Evolutionary conservation across 2,113 vertebrate species (phyloP).

Genomic region (Cercopithecus mona): DNA sequence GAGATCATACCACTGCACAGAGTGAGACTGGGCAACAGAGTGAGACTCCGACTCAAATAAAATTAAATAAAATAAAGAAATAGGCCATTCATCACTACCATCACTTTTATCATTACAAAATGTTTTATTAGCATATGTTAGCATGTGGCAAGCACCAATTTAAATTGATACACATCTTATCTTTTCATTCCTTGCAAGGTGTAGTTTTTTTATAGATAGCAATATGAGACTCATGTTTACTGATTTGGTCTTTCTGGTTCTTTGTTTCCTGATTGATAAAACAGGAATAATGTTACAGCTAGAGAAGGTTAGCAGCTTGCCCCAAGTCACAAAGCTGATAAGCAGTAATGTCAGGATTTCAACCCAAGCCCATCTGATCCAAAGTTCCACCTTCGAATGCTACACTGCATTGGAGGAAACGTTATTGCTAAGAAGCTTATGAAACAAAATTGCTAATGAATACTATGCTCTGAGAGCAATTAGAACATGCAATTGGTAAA

Average conservation of each 20-base stretch:
- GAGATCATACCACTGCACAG: too few species aligned
- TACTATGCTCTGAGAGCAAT: background rate
- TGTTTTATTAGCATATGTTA: background rate
- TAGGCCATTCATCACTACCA: background rate
- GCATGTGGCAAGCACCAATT: background rate
- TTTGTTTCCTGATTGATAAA: background rate
- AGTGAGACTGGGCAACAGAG: too few species aligned
- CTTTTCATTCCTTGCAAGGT: background rate
- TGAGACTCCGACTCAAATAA: too few species aligned
- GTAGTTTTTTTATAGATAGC: background rate
- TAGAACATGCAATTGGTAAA: background rate
- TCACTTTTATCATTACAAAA: background rate
- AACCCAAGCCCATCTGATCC: background rate
- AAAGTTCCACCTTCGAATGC: background rate
- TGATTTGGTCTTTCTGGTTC: background rate
- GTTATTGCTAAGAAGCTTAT: background rate
- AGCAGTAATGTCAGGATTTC: background rate
- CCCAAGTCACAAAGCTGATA: background rate
- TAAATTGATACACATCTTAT: accelerated
- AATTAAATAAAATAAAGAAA: background rate
- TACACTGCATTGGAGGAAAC: background rate
- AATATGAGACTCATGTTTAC: background rate
- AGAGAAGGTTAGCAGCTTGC: background rate
- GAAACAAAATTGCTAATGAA: background rate
- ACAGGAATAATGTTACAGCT: background rate